Conservation (phyloP, 2,797 vertebrate genomes). For the Notamacropus eugenii region DNA sequence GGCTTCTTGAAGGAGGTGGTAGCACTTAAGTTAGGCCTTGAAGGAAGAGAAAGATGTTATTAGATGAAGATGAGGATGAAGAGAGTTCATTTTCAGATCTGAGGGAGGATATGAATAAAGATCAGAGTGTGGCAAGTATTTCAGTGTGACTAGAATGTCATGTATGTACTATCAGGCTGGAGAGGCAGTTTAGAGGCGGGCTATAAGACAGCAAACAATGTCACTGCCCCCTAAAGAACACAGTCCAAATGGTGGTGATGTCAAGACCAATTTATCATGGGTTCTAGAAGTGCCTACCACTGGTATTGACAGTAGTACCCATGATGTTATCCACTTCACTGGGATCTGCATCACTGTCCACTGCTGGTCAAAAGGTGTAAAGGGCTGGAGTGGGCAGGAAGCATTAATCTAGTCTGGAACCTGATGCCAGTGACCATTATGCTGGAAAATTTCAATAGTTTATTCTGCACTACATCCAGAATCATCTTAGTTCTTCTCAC, state of each 20-base stretch:
- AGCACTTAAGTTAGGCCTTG: neutral
- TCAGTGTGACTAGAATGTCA: neutral
- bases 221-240: neutral
- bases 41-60: neutral
- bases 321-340: neutral
- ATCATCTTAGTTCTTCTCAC: neutral
- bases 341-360: neutral
- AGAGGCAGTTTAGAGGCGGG: neutral
- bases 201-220: neutral
- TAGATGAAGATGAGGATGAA: neutral
- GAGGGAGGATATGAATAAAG: neutral
- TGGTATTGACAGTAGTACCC: neutral
- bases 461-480: neutral
- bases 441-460: neutral
- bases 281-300: neutral
- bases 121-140: neutral
- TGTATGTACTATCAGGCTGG: neutral
- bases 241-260: neutral
- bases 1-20: neutral
- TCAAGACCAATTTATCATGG: neutral
- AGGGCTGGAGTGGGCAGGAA: neutral
- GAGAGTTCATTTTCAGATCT: neutral
- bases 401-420: neutral
- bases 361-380: neutral
- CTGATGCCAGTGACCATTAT: neutral